A percentile compares a stretch with the other conserved stretches of the same genome.
Evolutionary conservation across 2,797 vertebrate genomes (phyloP).

Genomic region (Pogoniulus pusillus): DNA sequence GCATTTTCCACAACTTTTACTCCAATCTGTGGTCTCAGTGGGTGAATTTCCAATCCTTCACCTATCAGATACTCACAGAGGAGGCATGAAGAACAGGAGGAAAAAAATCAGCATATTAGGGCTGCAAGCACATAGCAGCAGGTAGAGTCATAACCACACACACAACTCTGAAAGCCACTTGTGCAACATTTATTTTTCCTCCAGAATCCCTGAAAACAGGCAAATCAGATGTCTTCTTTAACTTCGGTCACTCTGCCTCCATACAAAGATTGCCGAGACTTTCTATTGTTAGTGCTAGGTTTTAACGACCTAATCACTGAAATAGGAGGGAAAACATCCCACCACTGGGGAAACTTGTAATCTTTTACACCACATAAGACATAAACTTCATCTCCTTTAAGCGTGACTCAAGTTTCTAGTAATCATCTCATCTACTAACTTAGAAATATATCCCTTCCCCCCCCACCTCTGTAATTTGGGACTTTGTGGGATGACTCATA

Average conservation of each 20-base stretch:
- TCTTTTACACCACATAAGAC: not conserved
- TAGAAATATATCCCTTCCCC: not conserved
- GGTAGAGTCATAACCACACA: fast-evolving
- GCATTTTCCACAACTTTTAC: not conserved
- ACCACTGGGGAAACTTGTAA: not conserved
- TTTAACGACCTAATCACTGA: not conserved
- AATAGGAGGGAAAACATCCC: not conserved
- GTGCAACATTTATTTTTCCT: not conserved
- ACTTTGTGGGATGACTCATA: not conserved
- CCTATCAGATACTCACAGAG: not conserved
- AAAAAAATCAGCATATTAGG: not conserved
- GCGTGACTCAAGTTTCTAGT: slow-evolving; percentile 16
- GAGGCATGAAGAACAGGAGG: not conserved
- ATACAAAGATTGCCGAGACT: not conserved
- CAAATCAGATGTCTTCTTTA: not conserved
- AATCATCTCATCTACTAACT: slow-evolving; percentile 9
- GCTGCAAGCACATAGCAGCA: not conserved
- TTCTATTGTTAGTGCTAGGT: not conserved
- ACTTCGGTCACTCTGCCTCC: not conserved
- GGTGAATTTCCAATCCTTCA: not conserved
- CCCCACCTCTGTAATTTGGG: not conserved
- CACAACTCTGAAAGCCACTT: not conserved
- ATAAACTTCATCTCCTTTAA: not conserved
- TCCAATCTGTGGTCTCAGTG: not conserved
- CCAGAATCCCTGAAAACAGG: not conserved